Percentiles rank a stretch among this genome's conserved stretches.
Conservation (phyloP, 1,140 invertebrate genomes). For the Neodiprion lecontei region DNA sequence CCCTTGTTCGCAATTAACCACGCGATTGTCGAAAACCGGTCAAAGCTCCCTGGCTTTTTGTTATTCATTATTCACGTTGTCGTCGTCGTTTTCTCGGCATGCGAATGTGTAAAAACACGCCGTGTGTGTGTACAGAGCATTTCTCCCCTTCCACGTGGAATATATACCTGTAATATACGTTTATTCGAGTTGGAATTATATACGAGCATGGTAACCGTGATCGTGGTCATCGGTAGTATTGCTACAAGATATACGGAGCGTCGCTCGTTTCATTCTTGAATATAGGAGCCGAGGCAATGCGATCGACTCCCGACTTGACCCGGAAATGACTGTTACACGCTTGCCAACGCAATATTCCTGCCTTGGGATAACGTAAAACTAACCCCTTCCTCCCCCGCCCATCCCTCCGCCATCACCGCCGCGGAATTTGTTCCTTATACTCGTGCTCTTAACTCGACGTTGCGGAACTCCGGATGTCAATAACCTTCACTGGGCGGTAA, state of each 20-base stretch:
- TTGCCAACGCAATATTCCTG: conserved; percentile 32
- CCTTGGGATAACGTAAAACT: not conserved
- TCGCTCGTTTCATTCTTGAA: conserved; percentile 30
- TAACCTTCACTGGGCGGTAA: not conserved
- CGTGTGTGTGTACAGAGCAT: no score
- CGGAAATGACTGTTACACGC: conserved; percentile 51
- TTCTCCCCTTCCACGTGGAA: no score
- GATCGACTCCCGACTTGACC: conserved; percentile 38
- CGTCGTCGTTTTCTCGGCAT: no score
- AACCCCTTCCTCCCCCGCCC: not conserved
- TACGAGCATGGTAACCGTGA: not conserved
- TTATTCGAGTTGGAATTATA: not conserved
- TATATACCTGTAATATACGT: no score
- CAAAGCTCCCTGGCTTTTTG: no score
- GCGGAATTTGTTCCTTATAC: not conserved
- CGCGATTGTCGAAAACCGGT: no score
- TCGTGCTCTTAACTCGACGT: no score
- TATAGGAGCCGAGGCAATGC: conserved; percentile 43
- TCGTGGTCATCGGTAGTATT: not conserved
- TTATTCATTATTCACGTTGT: no score
- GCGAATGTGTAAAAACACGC: no score
- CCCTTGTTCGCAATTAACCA: no score
- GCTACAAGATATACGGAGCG: not conserved
- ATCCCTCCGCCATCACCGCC: not conserved
- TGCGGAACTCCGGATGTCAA: not conserved